A percentile compares a stretch with the other conserved stretches of the same genome.
phyloP scores from a whole-genome alignment of 2,797 vertebrate species.

The Spinibarbus caldwelli region DNA sequence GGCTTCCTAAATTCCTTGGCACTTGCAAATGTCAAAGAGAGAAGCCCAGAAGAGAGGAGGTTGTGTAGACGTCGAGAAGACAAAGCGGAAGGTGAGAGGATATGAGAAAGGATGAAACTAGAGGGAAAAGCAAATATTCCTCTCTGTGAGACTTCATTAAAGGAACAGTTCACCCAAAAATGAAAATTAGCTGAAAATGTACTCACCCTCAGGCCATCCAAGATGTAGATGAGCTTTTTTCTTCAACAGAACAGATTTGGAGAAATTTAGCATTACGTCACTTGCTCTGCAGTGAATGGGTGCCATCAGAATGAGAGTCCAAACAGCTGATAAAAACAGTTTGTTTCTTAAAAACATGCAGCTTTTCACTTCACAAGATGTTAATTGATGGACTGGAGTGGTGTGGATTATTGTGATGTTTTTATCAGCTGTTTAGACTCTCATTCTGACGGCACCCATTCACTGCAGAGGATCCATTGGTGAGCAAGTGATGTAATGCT shows the following conservation, averaged over 20 bases:
- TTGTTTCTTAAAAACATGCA: too few species aligned
- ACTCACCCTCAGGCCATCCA: neutral
- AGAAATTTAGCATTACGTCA: neutral
- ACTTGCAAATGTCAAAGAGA: slow-evolving; percentile 33
- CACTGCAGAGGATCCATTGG: neutral
- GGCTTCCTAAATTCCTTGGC: slow-evolving; percentile 54
- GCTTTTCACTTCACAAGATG: too few species aligned
- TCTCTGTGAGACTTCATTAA: slow-evolving; percentile 23
- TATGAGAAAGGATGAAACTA: slow-evolving; percentile 14
- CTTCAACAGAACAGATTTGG: neutral
- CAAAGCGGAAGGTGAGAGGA: slow-evolving; percentile 35
- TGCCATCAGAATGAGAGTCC: neutral
- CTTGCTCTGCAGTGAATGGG: neutral
- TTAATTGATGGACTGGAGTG: neutral
- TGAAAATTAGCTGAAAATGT: neutral
- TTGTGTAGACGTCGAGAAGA: slow-evolving; percentile 17
- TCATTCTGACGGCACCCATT: neutral
- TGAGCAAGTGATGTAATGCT: too few species aligned
- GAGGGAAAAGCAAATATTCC: slow-evolving; percentile 45
- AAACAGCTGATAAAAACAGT: neutral
- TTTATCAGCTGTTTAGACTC: too few species aligned
- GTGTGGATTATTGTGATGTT: neutral
- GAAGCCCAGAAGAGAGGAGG: neutral
- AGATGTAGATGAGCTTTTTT: too few species aligned
- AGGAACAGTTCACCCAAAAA: neutral